Percentiles rank a stretch among this genome's conserved stretches.
These are phyloP conservation scores for Microctonus brassicae DNA, from an alignment of 2,888 invertebrate genomes.

Conservation along the genomic window DNA sequence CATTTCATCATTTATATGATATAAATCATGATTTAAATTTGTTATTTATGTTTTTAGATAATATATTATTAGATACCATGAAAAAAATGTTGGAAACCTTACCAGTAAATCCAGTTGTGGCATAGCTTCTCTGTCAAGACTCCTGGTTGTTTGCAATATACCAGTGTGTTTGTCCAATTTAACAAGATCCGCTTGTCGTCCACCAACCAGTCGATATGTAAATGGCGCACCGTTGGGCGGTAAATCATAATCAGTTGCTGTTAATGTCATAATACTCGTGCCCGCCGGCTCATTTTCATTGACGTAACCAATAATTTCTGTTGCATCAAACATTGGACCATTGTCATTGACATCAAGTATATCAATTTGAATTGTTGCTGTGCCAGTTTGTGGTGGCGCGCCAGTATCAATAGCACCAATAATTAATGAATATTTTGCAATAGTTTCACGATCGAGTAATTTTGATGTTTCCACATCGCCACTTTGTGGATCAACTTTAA, in stretches of 20 bases:
- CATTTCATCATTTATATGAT: neutral
- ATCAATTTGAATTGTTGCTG: conserved; percentile 84
- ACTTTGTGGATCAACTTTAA: conserved; percentile 88
- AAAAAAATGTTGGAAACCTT: conserved; percentile 42
- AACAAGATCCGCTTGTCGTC: conserved; percentile 82
- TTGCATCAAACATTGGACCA: conserved; percentile 84
- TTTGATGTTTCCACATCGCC: conserved; percentile 86
- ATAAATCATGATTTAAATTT: neutral
- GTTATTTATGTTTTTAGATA: too few species aligned
- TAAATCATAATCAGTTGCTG: conserved; percentile 89
- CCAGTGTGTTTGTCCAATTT: conserved; percentile 86
- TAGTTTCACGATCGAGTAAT: conserved; percentile 84
- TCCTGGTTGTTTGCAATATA: conserved; percentile 81
- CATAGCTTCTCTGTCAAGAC: conserved; percentile 85
- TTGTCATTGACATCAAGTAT: conserved; percentile 94
- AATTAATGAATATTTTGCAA: conserved; percentile 80
- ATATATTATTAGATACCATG: neutral
- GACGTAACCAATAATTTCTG: conserved; percentile 81
- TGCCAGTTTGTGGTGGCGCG: conserved; percentile 91
- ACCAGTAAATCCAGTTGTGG: conserved; percentile 80
- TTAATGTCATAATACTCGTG: conserved; percentile 86
- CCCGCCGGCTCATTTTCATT: conserved; percentile 89
- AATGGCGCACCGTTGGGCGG: conserved; percentile 94
- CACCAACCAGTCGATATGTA: conserved; percentile 83
- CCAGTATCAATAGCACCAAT: conserved; percentile 93